phyloP scores from a whole-genome alignment of 2,113 vertebrate species.

The Tapirus terrestris region DNA sequence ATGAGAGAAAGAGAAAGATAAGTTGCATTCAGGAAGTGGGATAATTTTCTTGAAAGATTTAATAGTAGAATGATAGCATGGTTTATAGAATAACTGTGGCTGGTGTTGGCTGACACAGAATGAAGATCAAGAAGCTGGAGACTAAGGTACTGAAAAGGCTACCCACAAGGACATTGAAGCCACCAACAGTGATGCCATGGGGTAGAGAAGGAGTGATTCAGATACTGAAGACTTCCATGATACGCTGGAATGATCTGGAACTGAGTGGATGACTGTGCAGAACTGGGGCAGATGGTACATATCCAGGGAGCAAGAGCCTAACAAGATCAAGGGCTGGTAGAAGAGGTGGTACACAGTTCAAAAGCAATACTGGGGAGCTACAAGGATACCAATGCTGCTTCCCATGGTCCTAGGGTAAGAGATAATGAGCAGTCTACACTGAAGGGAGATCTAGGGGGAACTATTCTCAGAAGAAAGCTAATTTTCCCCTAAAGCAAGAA shows the following conservation, averaged over 20 bases:
- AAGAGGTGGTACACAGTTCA: background rate
- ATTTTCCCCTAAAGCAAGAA: background rate
- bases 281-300: background rate
- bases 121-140: background rate
- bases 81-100: background rate
- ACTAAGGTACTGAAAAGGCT: background rate
- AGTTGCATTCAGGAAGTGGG: background rate
- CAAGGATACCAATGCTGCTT: background rate
- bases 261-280: background rate
- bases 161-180: background rate
- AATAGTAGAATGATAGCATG: background rate
- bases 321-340: background rate
- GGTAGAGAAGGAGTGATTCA: background rate
- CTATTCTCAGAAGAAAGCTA: conserved; percentile 1
- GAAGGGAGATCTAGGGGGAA: background rate
- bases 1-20: background rate
- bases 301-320: background rate
- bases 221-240: background rate
- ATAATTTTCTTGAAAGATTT: background rate
- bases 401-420: background rate
- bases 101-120: background rate
- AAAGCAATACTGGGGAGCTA: background rate
- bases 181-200: background rate
- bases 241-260: background rate
- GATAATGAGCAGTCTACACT: background rate